Base-by-base conservation (phyloP, 2,113 vertebrate species). In the Sander vitreus region DNA sequence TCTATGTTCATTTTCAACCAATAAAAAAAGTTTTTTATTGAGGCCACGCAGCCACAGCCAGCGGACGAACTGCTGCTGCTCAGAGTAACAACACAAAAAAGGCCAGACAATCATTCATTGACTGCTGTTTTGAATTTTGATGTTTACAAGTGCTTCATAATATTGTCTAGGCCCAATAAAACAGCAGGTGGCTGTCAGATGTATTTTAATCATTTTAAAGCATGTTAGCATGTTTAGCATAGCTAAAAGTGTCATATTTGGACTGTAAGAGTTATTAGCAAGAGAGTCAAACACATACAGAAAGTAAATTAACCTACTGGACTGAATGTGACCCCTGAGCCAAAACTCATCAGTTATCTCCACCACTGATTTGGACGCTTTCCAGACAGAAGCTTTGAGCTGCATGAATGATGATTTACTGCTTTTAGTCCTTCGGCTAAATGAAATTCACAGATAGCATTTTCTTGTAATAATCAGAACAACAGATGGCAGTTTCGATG, bases 241-340 rank as follows among this genome's bases (percentile, higher is more conserved):
- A 2, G 12, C 30, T 30, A 2, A 64, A 51, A 75, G 71, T 51
- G 67, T 65, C 81, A 59, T 27, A 47, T 80, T 81, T 73, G 76
- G 12, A 50, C 19, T 47, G 51, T 25, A 33, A 60, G 79, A 83
- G 63, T 60, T 81, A 60, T 60, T 57, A 50, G 33, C 57, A 39
- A 69, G 60, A 53, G 60, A 68, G 83, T 75, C 59, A 57, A 69
- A 85, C 59, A 36, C 43, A 54, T 55, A 43, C 57, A 30, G 23
- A 73, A 16, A 73, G 69, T 51, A 76, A 83, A 86, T 90, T 80
- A 88, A 85, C 89, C 83, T 48, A 71, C 48, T 87, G 83, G 83
- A 85, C 83, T 69, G 66, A 53, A 48, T 64, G 47, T 84, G 83
- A 93, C 85, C 85, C 76, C 19, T 45, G 54, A 87, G 81, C 81